A percentile compares a stretch with the other conserved stretches of the same genome.
Conservation (phyloP, 53 echinoderm and acorn worm genomes). For the Paracentrotus lividus region DNA sequence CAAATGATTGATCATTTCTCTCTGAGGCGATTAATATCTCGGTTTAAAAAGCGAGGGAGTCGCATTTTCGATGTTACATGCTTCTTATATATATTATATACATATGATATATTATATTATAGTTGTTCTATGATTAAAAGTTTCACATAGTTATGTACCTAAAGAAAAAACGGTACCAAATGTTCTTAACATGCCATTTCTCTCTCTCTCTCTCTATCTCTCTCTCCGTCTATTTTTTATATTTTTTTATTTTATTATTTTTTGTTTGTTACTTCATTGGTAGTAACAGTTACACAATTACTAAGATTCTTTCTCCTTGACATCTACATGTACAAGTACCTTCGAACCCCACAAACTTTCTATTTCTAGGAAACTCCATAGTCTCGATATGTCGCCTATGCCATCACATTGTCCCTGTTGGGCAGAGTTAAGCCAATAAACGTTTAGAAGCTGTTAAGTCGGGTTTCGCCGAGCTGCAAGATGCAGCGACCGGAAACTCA, state of each 20-base stretch:
- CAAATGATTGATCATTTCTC: background rate
- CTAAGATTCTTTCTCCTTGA: background rate
- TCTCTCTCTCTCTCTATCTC: no score
- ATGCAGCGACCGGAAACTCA: conserved; percentile 22
- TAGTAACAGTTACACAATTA: no score
- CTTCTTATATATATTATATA: no score
- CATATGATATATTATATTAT: no score
- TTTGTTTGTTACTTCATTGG: background rate
- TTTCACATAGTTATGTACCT: no score
- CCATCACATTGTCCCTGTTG: conserved; percentile 3
- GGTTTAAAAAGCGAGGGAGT: no score
- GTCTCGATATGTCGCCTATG: background rate
- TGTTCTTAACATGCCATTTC: no score
- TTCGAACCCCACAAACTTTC: background rate
- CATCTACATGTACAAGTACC: background rate
- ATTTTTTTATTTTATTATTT: background rate
- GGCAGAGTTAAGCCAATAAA: conserved; percentile 45
- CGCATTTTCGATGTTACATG: no score
- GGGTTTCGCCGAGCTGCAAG: background rate
- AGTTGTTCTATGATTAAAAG: no score
- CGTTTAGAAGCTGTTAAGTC: conserved; percentile 40
- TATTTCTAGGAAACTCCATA: conserved; percentile 6
- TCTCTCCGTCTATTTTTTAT: background rate
- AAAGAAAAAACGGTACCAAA: no score
- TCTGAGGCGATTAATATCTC: background rate